Base-by-base conservation (phyloP, 2,797 vertebrate species). In the Gambelia wislizenii region DNA sequence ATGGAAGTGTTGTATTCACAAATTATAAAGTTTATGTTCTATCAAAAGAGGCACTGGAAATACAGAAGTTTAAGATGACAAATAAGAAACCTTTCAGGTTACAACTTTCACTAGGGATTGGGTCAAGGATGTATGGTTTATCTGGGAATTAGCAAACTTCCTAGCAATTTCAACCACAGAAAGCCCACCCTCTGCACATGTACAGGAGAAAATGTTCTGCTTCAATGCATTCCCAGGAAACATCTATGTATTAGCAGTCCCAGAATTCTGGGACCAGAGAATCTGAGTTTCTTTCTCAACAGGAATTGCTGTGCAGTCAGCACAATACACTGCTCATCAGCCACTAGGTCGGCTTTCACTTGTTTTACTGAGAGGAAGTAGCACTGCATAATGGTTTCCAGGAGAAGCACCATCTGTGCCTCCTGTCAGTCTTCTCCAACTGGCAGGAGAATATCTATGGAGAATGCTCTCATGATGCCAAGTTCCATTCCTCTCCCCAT, bases 351-450 rank as follows among this genome's bases (percentile, higher is more conserved):
- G 78, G 61, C 90, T 90, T 90, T 75, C 89, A 36, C 87, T 18
- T 0, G 76, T 2, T 89, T 27, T 90, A 90, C 90, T 84, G 79
- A 91, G 79, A 92, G 88, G 92, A 96, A 94, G 90, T 54, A 86
- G 87, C 82, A 79, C 86, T 42, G 30, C 64, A 39, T 69, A 89
- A 39, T 0, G 84, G 89, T 84, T 94, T 95, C 91, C 92, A 94
- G 92, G 94, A 95, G 95, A 91, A 87, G 83, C 2, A 84, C 92
- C 94, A 91, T 93, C 92, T 94, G 92, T 87, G 85, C 91, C 91
- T 91, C 89, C 89, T 90, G 92, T 89, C 92, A 93, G 85, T 27
- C 87, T 90, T 76, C 30, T 61, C 89, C 91, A 91, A 14, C 89
- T 83, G 94, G 93, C 92, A 95, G 92, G 9, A 30, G 30, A 85